Evolutionary conservation across 2,888 invertebrate species (phyloP).

Genomic region (Yponomeuta sedellus): DNA sequence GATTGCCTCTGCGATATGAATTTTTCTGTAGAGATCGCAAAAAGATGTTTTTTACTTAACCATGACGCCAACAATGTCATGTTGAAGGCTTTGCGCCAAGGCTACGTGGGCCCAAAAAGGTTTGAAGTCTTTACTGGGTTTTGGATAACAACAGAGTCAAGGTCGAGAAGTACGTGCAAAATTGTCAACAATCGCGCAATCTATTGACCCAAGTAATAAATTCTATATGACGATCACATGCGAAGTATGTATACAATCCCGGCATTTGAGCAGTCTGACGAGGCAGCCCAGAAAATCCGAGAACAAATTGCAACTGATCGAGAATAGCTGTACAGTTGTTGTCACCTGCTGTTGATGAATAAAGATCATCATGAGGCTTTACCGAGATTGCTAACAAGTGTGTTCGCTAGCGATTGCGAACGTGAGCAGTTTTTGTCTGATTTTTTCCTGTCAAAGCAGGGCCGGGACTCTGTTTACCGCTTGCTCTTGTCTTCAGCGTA

Average conservation of each 20-base stretch:
- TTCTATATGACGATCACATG: constrained; percentile 3
- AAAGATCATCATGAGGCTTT: no score
- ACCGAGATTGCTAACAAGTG: no score
- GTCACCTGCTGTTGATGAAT: no score
- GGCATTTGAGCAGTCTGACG: not conserved
- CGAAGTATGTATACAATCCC: not conserved
- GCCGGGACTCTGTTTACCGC: no score
- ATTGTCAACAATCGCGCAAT: not conserved
- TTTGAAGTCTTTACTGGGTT: not conserved
- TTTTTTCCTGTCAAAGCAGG: no score
- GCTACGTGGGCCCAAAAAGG: not conserved
- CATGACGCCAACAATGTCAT: not conserved
- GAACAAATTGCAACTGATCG: not conserved
- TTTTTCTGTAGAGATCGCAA: not conserved
- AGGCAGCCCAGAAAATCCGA: not conserved
- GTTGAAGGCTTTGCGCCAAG: not conserved
- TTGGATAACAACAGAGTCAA: not conserved
- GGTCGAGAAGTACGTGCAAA: not conserved
- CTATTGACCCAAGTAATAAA: not conserved
- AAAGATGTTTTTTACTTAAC: not conserved
- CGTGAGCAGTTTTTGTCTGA: no score
- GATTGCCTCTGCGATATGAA: not conserved
- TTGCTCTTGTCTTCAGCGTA: no score
- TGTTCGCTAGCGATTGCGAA: no score
- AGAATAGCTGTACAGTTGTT: no score